These are phyloP conservation scores for Agrochola macilenta DNA, from an alignment of 2,888 invertebrate genomes.

Conservation along the genomic window DNA sequence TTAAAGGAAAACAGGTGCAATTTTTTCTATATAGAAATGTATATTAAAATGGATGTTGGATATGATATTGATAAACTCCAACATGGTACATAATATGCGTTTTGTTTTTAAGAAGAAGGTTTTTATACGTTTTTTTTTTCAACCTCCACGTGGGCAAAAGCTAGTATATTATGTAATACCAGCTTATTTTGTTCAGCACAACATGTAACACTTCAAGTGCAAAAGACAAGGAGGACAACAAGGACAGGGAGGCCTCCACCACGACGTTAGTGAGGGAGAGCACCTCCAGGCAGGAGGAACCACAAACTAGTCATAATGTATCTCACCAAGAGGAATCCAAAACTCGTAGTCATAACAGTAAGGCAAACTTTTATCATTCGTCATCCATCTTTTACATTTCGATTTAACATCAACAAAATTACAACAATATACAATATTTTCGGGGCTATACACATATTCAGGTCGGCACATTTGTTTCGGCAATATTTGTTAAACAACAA, in stretches of 20 bases:
- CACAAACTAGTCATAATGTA: constrained; percentile 87
- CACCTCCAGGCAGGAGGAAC: constrained; percentile 74
- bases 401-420: background rate
- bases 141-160: background rate
- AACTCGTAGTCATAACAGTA: constrained; percentile 84
- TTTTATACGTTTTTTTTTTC: background rate
- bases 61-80: too few species aligned
- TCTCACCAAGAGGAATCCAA: constrained; percentile 80
- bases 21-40: too few species aligned
- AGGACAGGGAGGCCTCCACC: constrained; percentile 73
- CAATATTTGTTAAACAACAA: too few species aligned
- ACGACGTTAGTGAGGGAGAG: constrained; percentile 71
- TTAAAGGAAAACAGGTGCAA: background rate
- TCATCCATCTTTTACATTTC: background rate
- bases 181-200: constrained; percentile 71
- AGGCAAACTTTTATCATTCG: constrained; percentile 65
- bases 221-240: constrained; percentile 75
- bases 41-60: too few species aligned
- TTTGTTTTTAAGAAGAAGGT: too few species aligned
- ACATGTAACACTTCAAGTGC: constrained; percentile 79
- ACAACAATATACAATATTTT: too few species aligned
- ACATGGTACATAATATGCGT: too few species aligned
- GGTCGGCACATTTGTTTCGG: too few species aligned
- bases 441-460: too few species aligned
- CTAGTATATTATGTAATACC: constrained; percentile 2